These are phyloP conservation scores for Scaptomyza hsui DNA, from an alignment of 1,140 invertebrate species.

Conservation along the genomic window DNA sequence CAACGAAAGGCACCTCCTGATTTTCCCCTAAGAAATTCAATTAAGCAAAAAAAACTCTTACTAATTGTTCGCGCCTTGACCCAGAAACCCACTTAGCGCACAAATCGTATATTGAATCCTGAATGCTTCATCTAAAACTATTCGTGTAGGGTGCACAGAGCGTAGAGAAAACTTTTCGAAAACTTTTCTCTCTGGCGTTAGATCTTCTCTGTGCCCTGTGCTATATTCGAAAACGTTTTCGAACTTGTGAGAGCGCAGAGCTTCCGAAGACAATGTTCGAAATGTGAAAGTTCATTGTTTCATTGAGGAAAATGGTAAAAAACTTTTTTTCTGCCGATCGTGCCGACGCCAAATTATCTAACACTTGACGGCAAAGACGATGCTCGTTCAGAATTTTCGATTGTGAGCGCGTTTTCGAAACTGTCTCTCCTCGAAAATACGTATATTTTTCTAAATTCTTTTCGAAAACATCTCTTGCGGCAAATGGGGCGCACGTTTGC, in stretches of 20 bases:
- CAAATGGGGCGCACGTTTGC: conserved; percentile 35
- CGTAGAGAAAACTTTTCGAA: conserved; percentile 58
- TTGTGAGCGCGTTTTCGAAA: conserved; percentile 38
- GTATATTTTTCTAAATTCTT: conserved; percentile 8
- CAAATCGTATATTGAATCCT: conserved; percentile 26
- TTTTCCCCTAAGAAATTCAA: too few relatives aligned
- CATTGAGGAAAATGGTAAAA: conserved; percentile 79
- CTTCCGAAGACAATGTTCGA: conserved; percentile 27
- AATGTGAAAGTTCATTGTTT: conserved; percentile 83
- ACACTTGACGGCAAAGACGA: conserved; percentile 50
- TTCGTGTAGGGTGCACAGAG: conserved; percentile 55
- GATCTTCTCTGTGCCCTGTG: conserved; percentile 19
- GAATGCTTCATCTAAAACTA: conserved; percentile 35
- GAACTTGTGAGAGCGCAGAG: conserved; percentile 38
- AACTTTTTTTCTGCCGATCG: conserved; percentile 55
- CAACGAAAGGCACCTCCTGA: conserved; percentile 6
- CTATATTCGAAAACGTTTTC: conserved; percentile 69
- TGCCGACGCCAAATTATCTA: conserved; percentile 70
- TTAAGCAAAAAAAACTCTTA: conserved; percentile 9
- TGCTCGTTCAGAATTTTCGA: conserved; percentile 46
- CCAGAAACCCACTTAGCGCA: conserved; percentile 64
- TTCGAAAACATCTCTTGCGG: conserved; percentile 43
- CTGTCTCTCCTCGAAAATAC: neutral
- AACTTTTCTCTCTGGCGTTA: conserved; percentile 13
- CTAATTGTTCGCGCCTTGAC: conserved; percentile 62